phyloP scores from a whole-genome alignment of 1,140 invertebrate species.

The Paraescarpia echinospica region DNA sequence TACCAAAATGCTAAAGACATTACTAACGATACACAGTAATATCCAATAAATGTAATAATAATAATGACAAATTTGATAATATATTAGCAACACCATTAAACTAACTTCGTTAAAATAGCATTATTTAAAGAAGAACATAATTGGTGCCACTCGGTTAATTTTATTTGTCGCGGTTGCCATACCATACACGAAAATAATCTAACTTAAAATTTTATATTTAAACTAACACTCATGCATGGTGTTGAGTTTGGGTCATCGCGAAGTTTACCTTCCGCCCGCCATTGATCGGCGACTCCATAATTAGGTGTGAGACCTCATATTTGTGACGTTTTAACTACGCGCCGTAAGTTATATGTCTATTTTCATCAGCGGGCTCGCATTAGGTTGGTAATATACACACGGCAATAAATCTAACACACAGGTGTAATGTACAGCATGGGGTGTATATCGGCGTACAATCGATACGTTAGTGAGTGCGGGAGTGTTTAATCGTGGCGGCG shows the following conservation, averaged over 20 bases:
- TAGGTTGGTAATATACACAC: not conserved
- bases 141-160: no score
- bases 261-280: not conserved
- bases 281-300: not conserved
- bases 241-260: not conserved
- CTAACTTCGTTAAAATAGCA: no score
- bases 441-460: not conserved
- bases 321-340: not conserved
- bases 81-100: no score
- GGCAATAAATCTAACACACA: not conserved
- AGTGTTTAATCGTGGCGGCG: not conserved
- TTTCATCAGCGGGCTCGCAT: not conserved
- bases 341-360: not conserved
- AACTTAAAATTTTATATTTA: not conserved
- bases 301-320: not conserved
- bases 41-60: no score
- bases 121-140: no score
- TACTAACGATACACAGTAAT: no score
- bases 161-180: no score
- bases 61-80: no score
- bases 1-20: no score
- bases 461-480: not conserved
- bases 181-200: not conserved
- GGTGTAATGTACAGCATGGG: not conserved
- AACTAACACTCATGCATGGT: not conserved